Conservation (phyloP, 2,113 vertebrate species). For the Anguilla japonica region DNA sequence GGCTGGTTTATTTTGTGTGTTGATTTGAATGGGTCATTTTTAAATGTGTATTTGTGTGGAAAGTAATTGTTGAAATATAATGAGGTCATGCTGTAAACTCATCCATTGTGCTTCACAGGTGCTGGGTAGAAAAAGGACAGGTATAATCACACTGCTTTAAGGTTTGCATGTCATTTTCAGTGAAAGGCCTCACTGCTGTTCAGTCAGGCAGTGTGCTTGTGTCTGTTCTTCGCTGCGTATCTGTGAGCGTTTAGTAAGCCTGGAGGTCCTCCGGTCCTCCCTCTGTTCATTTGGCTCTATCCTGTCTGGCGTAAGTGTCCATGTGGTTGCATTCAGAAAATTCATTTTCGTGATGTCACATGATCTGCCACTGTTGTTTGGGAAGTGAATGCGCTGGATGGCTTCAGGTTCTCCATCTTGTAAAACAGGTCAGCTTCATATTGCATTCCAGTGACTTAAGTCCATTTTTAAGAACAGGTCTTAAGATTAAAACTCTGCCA, state of each 20-base stretch:
- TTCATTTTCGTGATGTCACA: neutral
- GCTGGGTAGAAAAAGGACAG: neutral
- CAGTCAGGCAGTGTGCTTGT: neutral
- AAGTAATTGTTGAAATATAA: neutral
- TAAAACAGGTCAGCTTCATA: neutral
- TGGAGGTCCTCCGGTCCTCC: neutral
- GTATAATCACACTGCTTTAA: neutral
- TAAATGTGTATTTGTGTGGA: constrained; percentile 60
- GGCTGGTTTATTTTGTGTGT: constrained; percentile 56
- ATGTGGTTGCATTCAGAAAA: constrained; percentile 1
- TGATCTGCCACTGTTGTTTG: neutral
- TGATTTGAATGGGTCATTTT: constrained; percentile 38
- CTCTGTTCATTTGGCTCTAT: neutral
- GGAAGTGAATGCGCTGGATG: neutral
- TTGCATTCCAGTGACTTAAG: neutral
- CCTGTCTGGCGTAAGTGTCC: neutral
- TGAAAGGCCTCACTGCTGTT: neutral
- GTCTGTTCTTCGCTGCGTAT: neutral
- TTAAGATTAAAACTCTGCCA: neutral
- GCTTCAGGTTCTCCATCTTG: neutral
- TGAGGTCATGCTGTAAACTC: neutral
- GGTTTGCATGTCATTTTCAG: neutral
- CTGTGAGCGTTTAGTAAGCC: neutral
- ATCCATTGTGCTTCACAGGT: neutral
- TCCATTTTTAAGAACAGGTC: neutral